These are phyloP conservation scores for Tenthredo notha DNA, from an alignment of 2,888 invertebrate species.

Conservation along the genomic window DNA sequence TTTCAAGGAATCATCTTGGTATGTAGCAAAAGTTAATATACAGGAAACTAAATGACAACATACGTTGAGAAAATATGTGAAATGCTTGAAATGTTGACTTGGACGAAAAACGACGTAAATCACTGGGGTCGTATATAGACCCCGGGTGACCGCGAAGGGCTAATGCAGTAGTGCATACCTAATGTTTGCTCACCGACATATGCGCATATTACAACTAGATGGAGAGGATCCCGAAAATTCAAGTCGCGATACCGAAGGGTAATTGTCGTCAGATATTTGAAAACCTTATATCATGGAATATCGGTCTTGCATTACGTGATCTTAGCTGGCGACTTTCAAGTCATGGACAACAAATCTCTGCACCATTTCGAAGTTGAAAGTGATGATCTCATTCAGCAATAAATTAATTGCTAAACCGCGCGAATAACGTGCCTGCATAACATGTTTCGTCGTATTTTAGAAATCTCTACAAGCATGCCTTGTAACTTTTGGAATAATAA, in stretches of 20 bases:
- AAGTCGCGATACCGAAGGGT: background rate
- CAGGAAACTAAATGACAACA: too few relatives aligned
- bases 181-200: background rate
- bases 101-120: too few relatives aligned
- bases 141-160: too few relatives aligned
- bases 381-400: background rate
- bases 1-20: too few relatives aligned
- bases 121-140: too few relatives aligned
- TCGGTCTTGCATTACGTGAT: background rate
- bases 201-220: background rate
- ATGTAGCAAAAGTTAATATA: too few relatives aligned
- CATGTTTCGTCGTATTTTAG: background rate
- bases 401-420: background rate
- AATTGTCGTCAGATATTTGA: background rate
- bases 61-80: too few relatives aligned
- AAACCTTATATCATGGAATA: background rate
- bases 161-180: too few relatives aligned
- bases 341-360: background rate
- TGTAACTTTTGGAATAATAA: too few relatives aligned
- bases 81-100: too few relatives aligned
- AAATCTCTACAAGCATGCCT: background rate
- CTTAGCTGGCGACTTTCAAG: background rate
- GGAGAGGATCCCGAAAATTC: background rate
- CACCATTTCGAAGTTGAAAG: background rate
- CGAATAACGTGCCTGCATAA: background rate